These are phyloP conservation scores for Ciconia maguari DNA, from an alignment of 2,113 vertebrate species.

Conservation along the genomic window DNA sequence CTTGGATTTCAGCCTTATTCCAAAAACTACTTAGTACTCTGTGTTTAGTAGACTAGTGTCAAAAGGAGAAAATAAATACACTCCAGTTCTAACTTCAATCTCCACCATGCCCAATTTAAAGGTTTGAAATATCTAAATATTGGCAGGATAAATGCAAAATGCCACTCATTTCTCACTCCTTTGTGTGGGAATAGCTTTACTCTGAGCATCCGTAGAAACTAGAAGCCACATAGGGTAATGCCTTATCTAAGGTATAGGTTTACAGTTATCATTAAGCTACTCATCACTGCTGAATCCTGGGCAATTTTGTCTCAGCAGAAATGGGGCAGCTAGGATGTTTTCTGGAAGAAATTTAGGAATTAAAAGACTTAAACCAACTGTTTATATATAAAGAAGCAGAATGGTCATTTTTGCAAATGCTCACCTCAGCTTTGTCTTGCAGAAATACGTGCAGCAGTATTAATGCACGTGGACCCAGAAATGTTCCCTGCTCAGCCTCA, in stretches of 20 bases:
- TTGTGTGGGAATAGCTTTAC: background rate
- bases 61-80: background rate
- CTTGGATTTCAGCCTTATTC: background rate
- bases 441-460: slow-evolving; percentile 36
- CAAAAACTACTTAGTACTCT: background rate
- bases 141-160: background rate
- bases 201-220: background rate
- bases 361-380: background rate
- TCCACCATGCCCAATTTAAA: background rate
- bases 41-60: background rate
- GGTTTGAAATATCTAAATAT: background rate
- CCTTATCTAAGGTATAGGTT: background rate
- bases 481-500: slow-evolving; percentile 39
- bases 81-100: background rate
- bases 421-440: background rate
- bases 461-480: background rate
- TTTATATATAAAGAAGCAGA: background rate
- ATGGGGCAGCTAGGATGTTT: background rate
- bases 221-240: background rate
- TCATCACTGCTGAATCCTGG: background rate
- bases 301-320: background rate
- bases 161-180: background rate
- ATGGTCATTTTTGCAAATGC: background rate
- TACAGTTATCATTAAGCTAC: background rate
- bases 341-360: background rate